A percentile compares a stretch with the other conserved stretches of the same genome.
These are phyloP conservation scores for Triplophysa tibetana DNA, from an alignment of 2,113 vertebrate genomes.

Conservation along the genomic window DNA sequence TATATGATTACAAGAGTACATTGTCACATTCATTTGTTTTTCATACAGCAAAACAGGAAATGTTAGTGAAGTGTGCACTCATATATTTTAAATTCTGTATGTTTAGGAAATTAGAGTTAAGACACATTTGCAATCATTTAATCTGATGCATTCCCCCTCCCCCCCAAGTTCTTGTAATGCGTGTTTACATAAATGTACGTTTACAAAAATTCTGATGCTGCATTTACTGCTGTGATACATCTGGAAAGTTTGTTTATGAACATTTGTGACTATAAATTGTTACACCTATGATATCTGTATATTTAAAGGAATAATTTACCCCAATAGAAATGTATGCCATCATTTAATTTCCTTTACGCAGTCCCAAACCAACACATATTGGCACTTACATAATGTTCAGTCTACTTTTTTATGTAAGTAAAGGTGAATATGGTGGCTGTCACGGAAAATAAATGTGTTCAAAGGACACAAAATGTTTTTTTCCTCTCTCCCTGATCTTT, in stretches of 20 bases:
- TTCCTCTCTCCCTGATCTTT: too few relatives aligned
- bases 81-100: background rate
- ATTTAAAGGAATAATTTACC: background rate
- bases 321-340: too few relatives aligned
- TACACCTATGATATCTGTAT: background rate
- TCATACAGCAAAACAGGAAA: background rate
- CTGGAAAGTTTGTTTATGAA: background rate
- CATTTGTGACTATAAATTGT: background rate
- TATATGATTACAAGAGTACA: conserved; percentile 11
- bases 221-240: conserved; percentile 15
- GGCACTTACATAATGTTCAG: too few relatives aligned
- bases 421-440: too few relatives aligned
- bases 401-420: too few relatives aligned
- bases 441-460: too few relatives aligned
- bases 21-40: background rate
- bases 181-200: background rate
- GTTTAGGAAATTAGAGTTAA: background rate
- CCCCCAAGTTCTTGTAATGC: background rate
- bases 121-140: background rate
- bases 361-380: too few relatives aligned
- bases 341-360: too few relatives aligned
- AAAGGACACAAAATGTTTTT: too few relatives aligned
- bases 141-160: too few relatives aligned
- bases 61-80: background rate
- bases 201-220: background rate